phyloP scores from a whole-genome alignment of 2,797 vertebrate species.

The Synaphobranchus kaupii region DNA sequence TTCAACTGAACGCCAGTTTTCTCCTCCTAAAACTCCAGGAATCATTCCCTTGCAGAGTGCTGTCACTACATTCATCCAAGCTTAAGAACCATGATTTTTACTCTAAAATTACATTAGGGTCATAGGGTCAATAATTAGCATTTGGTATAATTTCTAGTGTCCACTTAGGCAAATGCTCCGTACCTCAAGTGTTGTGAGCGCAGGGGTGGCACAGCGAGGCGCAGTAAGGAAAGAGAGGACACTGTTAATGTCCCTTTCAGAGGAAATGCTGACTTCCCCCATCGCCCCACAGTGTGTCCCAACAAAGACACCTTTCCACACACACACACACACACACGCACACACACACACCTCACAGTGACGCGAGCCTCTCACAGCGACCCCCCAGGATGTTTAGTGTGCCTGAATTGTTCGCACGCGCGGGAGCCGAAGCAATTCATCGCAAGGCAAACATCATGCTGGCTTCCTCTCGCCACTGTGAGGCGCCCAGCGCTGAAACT shows the following conservation, averaged over 20 bases:
- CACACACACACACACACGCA: constrained; percentile 20
- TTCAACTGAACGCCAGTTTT: neutral
- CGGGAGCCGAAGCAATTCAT: neutral
- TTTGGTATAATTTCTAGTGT: neutral
- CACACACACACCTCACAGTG: constrained; percentile 11
- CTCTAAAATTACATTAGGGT: neutral
- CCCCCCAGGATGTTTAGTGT: neutral
- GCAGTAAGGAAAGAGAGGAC: constrained; percentile 55
- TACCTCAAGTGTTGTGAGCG: constrained; percentile 78
- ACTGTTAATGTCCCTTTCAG: constrained; percentile 39
- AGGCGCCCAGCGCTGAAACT: neutral
- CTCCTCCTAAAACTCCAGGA: constrained; percentile 56
- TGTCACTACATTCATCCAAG: neutral
- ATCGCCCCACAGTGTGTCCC: neutral
- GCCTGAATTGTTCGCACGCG: neutral
- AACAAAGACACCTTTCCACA: constrained; percentile 10
- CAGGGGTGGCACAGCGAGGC: constrained; percentile 62
- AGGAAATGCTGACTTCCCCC: neutral
- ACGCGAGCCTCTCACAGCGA: constrained; percentile 9
- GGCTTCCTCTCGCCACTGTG: neutral
- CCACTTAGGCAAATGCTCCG: constrained; percentile 55
- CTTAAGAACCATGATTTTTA: constrained; percentile 6
- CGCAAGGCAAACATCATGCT: neutral
- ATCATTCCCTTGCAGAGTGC: constrained; percentile 59
- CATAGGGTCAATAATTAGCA: neutral